Evolutionary conservation across 53 echinoderm and acorn worm genomes (phyloP), one percentile per base, ranked within the genome.

Genomic region (Antedon mediterranea): DNA sequence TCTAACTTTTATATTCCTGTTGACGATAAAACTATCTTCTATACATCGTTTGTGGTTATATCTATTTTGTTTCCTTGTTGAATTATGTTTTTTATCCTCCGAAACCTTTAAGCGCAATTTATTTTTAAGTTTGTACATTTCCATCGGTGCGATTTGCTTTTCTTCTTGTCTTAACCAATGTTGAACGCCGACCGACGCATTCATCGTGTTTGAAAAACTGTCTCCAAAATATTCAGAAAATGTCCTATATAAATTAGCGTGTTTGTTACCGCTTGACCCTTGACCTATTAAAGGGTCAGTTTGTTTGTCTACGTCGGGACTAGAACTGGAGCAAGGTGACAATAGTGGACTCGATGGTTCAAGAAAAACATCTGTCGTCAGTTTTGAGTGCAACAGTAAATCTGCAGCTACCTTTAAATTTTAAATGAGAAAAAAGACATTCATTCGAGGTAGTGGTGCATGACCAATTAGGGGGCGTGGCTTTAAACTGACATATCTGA

Each of bases 321-420:
- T 77, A 3, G 92, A 89, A 70, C 89, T 92, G 42, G 81, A 76
- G 72, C 80, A 83, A 23, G 89, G 89, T 34, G 92, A 92, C 28
- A 77, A 84, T 0, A 76, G 76, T 28, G 42, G 74, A 78, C 84
- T 84, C 7, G 89, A 79, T 23, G 43, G 79, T 5, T 83, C 84
- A 29, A 43, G 28, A 13, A 83, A 80, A 70, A 34, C 79, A 71
- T 28, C 34, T 31, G 29, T 77, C 32, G 31, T 29, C 9, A 57
- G 85, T 74, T 88, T 98, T 26, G 76, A 79, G 73, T 80, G 82
- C 0, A 98, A 85, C 0, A 98, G 81, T 30, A 82, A 71, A 73
- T 93, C 98, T 34, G 98, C 98, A 33, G 98, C 98, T 43, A 79
- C 83, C 98, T 98, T 79, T n/a, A 15, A 71, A 30, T 33, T 98